A percentile compares a stretch with the other conserved stretches of the same genome.
These are phyloP conservation scores for Ectemnius cavifrons DNA, from an alignment of 2,888 invertebrate species.

Conservation along the genomic window DNA sequence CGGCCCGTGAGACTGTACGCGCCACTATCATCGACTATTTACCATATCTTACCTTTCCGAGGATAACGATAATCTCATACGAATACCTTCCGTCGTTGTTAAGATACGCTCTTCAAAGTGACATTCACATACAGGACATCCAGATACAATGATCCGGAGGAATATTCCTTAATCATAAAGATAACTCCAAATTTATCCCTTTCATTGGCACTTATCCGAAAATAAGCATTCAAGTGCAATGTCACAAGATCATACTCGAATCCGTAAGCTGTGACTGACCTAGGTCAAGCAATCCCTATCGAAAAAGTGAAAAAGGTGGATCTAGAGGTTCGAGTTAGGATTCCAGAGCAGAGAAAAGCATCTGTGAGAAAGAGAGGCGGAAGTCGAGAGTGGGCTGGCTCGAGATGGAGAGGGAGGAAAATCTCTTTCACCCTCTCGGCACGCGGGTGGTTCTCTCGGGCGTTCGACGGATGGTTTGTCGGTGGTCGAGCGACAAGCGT, in stretches of 20 bases:
- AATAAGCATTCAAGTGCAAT: too few species aligned
- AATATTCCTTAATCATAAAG: too few species aligned
- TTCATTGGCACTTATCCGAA: too few species aligned
- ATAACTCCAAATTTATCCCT: too few species aligned
- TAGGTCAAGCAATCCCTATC: slow-evolving; percentile 15
- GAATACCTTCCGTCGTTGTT: slow-evolving; percentile 2
- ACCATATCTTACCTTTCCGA: slow-evolving; percentile 38
- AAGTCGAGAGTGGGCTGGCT: background rate
- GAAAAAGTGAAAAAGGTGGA: slow-evolving; percentile 31
- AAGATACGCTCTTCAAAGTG: slow-evolving; percentile 5
- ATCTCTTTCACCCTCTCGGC: slow-evolving; percentile 33
- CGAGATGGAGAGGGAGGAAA: slow-evolving; percentile 16
- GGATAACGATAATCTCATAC: slow-evolving; percentile 49
- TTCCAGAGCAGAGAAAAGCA: slow-evolving; percentile 35
- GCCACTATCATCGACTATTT: slow-evolving; percentile 47
- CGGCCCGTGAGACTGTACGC: slow-evolving; percentile 12
- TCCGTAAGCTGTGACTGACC: slow-evolving; percentile 30
- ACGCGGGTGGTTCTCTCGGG: background rate
- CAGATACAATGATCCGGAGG: background rate
- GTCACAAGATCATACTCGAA: slow-evolving; percentile 8
- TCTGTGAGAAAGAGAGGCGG: background rate
- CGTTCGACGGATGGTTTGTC: slow-evolving; percentile 53
- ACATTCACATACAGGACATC: background rate
- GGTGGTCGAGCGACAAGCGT: slow-evolving; percentile 62
- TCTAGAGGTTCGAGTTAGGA: slow-evolving; percentile 36